A percentile compares a stretch with the other conserved stretches of the same genome.
phyloP scores from a whole-genome alignment of 2,888 invertebrate genomes.

The Drosophila barbarae region DNA sequence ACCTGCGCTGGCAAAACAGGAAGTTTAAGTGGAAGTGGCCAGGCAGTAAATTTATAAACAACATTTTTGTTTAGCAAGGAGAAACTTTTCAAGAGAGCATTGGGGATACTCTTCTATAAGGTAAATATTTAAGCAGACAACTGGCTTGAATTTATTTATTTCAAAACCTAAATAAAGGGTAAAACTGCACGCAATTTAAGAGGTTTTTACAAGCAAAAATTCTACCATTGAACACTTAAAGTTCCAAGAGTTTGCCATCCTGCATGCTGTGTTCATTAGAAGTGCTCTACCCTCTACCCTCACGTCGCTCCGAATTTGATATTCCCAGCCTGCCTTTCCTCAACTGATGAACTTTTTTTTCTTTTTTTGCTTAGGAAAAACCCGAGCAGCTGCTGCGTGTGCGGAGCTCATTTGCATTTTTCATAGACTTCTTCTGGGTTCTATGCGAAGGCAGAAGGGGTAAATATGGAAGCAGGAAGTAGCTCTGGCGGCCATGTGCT shows the following conservation, averaged over 20 bases:
- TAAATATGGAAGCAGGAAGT: neutral
- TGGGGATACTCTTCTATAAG: neutral
- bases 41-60: conserved; percentile 63
- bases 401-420: conserved; percentile 60
- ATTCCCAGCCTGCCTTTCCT: conserved; percentile 14
- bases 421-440: conserved; percentile 13
- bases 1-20: conserved; percentile 19
- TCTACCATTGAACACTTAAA: neutral
- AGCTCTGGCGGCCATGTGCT: conserved; percentile 8
- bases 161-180: neutral
- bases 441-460: conserved; percentile 10
- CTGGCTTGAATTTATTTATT: neutral
- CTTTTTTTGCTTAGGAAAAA: conserved; percentile 12
- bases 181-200: neutral
- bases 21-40: conserved; percentile 40
- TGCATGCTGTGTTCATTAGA: conserved; percentile 20
- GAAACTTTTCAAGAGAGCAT: conserved; percentile 42
- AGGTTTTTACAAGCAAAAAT: neutral
- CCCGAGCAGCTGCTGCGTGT: conserved; percentile 46
- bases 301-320: conserved; percentile 10
- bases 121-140: neutral
- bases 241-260: neutral
- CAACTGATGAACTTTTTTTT: conserved; percentile 24
- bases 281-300: neutral
- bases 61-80: conserved; percentile 32